Percentiles rank a stretch among this genome's conserved stretches.
Conservation (phyloP, 2,113 vertebrate species). For the Gallinago media region DNA sequence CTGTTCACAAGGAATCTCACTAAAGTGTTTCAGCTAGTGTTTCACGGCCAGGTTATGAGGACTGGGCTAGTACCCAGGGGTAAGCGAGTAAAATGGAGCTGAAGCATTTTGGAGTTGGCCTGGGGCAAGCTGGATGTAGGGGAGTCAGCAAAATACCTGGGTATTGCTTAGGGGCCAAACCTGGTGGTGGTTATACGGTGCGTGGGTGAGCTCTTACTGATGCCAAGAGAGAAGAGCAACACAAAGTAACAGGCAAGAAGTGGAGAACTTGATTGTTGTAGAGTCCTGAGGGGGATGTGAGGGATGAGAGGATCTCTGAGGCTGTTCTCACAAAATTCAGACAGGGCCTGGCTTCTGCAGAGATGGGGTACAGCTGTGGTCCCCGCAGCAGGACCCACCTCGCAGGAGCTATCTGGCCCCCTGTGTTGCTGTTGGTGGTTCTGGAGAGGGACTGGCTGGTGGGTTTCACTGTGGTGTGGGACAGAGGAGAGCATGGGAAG, state of each 20-base stretch:
- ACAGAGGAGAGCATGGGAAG: background rate
- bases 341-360: rapidly evolving
- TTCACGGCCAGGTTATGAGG: background rate
- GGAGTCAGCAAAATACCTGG: background rate
- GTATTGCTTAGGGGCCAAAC: background rate
- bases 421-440: background rate
- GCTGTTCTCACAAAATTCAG: background rate
- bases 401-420: background rate
- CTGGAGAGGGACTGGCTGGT: background rate
- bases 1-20: background rate
- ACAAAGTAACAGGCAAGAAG: background rate
- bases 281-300: background rate
- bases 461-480: rapidly evolving
- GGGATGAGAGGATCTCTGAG: background rate
- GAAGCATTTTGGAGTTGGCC: background rate
- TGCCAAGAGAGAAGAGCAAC: background rate
- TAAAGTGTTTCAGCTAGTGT: background rate
- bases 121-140: rapidly evolving
- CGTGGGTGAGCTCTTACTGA: background rate
- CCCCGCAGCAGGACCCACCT: rapidly evolving
- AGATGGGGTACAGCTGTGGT: background rate
- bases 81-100: background rate
- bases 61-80: background rate
- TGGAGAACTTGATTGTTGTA: background rate
- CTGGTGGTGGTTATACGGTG: background rate